Base-by-base conservation (phyloP, 2,797 vertebrate genomes). In the Gallirallus australis region DNA sequence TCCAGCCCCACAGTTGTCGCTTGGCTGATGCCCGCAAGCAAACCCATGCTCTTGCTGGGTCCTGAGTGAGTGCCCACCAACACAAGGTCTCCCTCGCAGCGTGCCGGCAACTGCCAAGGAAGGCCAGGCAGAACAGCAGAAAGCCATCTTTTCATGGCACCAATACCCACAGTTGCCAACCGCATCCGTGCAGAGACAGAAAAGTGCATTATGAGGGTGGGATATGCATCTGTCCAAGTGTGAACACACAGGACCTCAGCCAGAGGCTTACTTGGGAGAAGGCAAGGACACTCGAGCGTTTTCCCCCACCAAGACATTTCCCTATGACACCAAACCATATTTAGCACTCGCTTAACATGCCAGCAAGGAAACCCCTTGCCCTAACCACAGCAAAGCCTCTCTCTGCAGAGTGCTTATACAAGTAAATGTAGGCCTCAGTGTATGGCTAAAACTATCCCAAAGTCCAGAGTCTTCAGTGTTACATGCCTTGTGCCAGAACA, bases 381-480 rank as follows among this genome's bases (percentile, higher is more conserved):
- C 90, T 77, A 73, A 70, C 37, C 82, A 86, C 57, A 92, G 81
- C 79, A 59, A 92, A 93, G 85, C 70, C 70, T 40, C 76, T 79
- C 87, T 89, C 93, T 40, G 1, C 11, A 64, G 90, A 86, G 90
- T 70, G 79, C 81, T 91, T 91, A 77, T 64, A 87, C 54, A 37
- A 2, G 5, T 57, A 94, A 60, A 94, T 52, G 64, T 35, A 91
- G 87, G 93, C 90, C 91, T 91, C 83, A 57, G 72, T 65, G 91
- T 94, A 96, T 94, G 92, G 91, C 94, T 97, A 96, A 89, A 92
- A 90, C 81, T 63, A 91, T 82, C 78, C 75, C 70, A 93, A 93
- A 91, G 84, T 80, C 89, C 86, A 84, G 52, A 90, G 92, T 93
- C 78, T 91, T 96, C 96, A 94, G 95, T 96, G 86, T 96, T 90